A percentile compares a stretch with the other conserved stretches of the same genome.
Conservation (phyloP, 2,113 vertebrate species). For the Cebus imitator region DNA sequence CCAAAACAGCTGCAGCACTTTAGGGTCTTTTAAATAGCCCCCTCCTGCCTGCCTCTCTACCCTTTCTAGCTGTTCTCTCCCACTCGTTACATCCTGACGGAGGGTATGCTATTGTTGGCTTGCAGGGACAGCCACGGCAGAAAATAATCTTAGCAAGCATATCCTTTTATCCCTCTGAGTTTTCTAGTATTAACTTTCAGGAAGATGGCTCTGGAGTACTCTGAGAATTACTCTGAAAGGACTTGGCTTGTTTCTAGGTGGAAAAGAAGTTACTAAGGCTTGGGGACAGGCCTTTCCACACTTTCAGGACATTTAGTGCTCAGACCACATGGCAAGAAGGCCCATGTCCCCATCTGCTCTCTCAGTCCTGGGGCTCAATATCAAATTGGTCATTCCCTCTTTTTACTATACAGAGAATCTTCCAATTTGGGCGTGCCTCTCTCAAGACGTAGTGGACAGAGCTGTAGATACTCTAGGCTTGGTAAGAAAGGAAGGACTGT, state of each 20-base stretch:
- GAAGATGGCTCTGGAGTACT: constrained; percentile 24
- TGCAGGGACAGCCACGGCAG: constrained; percentile 19
- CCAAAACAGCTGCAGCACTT: constrained; percentile 74
- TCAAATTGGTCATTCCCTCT: not conserved
- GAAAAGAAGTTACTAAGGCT: not conserved
- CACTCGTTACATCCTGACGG: not conserved
- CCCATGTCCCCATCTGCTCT: not conserved
- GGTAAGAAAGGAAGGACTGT: not conserved
- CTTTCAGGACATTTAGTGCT: not conserved
- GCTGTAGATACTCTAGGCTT: not conserved
- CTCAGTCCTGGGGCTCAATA: not conserved
- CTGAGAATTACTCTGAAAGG: not conserved
- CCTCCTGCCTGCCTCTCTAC: constrained; percentile 58
- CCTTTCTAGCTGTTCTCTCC: constrained; percentile 38
- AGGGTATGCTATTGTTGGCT: constrained; percentile 74
- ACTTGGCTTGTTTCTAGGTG: constrained; percentile 18
- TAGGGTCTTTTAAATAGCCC: constrained; percentile 66
- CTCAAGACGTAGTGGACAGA: not conserved
- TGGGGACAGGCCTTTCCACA: not conserved
- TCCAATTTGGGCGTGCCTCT: not conserved
- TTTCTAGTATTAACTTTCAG: constrained; percentile 42
- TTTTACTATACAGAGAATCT: not conserved
- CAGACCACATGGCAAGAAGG: not conserved
- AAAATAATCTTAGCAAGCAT: constrained; percentile 54
- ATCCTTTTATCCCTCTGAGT: constrained; percentile 17